Evolutionary conservation across 2,113 vertebrate genomes (phyloP).

Genomic region (Microcebus tavaratra): DNA sequence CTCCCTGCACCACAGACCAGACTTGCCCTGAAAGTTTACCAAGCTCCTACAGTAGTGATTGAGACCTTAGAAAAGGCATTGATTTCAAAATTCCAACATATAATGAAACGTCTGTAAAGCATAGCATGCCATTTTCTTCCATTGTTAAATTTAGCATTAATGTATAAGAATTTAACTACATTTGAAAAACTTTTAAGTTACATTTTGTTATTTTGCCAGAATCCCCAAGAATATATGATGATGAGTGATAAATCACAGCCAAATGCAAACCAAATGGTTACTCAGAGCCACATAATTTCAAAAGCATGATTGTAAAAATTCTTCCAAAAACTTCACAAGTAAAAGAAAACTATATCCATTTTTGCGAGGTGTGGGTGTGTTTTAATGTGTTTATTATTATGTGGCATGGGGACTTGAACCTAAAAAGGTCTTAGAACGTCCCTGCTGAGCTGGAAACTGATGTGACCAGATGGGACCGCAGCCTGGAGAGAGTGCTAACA

Average conservation of each 20-base stretch:
- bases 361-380: background rate
- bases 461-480: background rate
- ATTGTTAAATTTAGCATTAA: constrained; percentile 35
- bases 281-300: constrained; percentile 29
- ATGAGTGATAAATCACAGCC: background rate
- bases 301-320: constrained; percentile 23
- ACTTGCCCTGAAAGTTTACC: background rate
- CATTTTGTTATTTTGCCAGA: constrained; percentile 32
- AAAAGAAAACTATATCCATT: background rate
- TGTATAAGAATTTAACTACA: constrained; percentile 1
- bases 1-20: background rate
- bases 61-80: background rate
- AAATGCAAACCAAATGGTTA: constrained; percentile 34
- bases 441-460: background rate
- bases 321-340: background rate
- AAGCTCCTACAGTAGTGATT: background rate
- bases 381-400: background rate
- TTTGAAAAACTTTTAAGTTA: constrained; percentile 28
- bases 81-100: background rate
- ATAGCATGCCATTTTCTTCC: constrained; percentile 17
- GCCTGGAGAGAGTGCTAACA: background rate
- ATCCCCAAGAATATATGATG: background rate
- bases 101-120: constrained; percentile 1
- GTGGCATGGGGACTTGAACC: background rate
- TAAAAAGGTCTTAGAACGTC: background rate